A percentile compares a stretch with the other conserved stretches of the same genome.
Evolutionary conservation across 2,888 invertebrate genomes (phyloP).

Genomic region (Monoplex corrugatus): DNA sequence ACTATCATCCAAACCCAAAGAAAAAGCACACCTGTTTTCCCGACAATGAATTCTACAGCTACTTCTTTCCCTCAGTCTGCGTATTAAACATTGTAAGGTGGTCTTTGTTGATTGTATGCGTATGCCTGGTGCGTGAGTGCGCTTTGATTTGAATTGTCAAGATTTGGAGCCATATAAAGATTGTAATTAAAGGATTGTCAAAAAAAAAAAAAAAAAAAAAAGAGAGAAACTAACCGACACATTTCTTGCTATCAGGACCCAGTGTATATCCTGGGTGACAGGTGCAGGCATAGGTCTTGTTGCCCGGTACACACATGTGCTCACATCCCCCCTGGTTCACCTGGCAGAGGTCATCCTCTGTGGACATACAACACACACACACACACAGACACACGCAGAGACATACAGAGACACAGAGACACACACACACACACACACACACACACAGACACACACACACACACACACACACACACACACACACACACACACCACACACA

Average conservation of each 20-base stretch:
- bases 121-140: too few species aligned
- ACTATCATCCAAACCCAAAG: too few species aligned
- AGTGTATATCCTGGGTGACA: slow-evolving; percentile 64
- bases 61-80: too few species aligned
- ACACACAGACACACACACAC: not conserved
- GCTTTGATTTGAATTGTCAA: too few species aligned
- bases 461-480: not conserved
- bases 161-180: too few species aligned
- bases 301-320: slow-evolving; percentile 65
- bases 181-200: too few species aligned
- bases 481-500: not conserved
- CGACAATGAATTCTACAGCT: too few species aligned
- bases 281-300: slow-evolving; percentile 61
- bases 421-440: not conserved
- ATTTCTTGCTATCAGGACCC: slow-evolving; percentile 35
- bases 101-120: too few species aligned
- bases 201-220: too few species aligned
- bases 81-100: too few species aligned
- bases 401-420: not conserved
- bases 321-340: slow-evolving; percentile 69
- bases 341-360: slow-evolving; percentile 63
- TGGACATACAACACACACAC: not conserved
- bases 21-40: too few species aligned
- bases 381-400: not conserved
- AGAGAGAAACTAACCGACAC: slow-evolving; percentile 35